Evolutionary conservation across 2,797 vertebrate species (phyloP).

Genomic region (Anolis apletophallus): DNA sequence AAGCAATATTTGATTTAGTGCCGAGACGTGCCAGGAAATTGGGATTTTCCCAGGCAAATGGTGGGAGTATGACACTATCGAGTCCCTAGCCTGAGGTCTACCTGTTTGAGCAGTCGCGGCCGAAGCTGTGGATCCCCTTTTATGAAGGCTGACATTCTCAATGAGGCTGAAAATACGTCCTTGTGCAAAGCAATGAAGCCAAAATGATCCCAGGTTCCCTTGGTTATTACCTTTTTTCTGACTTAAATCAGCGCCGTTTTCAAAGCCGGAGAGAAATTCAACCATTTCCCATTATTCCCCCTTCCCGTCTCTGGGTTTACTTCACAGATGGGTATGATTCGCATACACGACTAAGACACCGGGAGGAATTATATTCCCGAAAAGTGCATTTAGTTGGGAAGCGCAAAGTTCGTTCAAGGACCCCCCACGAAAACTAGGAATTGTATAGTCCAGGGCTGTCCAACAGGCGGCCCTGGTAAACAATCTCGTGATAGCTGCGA

Average conservation of each 20-base stretch:
- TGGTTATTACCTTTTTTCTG: slow-evolving; percentile 61
- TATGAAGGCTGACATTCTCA: slow-evolving; percentile 76
- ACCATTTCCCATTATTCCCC: slow-evolving; percentile 63
- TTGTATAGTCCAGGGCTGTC: too few species aligned
- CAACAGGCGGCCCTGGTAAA: too few species aligned
- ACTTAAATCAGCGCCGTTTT: slow-evolving; percentile 56
- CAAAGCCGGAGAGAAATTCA: slow-evolving; percentile 36
- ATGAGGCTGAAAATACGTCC: slow-evolving; percentile 76
- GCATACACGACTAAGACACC: slow-evolving; percentile 63
- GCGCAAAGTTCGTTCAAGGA: slow-evolving; percentile 59
- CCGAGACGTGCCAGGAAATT: too few species aligned
- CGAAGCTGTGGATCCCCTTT: not conserved
- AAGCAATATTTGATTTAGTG: not conserved
- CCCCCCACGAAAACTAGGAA: too few species aligned
- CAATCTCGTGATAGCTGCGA: too few species aligned
- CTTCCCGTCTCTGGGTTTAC: slow-evolving; percentile 23
- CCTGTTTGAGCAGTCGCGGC: not conserved
- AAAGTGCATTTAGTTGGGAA: slow-evolving; percentile 44
- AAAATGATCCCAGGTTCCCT: slow-evolving; percentile 68
- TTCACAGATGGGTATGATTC: slow-evolving; percentile 48
- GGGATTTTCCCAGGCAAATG: not conserved
- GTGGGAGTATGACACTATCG: slow-evolving; percentile 32
- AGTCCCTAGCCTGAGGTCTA: too few species aligned
- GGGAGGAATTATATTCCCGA: slow-evolving; percentile 56
- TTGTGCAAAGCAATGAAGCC: slow-evolving; percentile 73